These are phyloP conservation scores for Saguinus midas DNA, from an alignment of 2,113 vertebrate genomes.

Conservation along the genomic window DNA sequence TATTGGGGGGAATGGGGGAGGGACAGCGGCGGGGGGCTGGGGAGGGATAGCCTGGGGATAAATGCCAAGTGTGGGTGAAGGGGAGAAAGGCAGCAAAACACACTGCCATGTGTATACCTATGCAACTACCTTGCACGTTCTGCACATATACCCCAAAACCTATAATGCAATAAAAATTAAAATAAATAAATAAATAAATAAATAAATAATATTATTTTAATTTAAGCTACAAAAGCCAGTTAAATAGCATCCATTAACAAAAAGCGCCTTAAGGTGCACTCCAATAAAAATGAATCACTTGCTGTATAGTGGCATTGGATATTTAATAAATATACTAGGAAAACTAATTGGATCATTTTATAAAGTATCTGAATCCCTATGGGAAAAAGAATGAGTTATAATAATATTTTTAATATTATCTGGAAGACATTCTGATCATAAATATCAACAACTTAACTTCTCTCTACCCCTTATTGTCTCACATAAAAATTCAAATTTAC, in stretches of 20 bases:
- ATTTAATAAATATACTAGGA: background rate
- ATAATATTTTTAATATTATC: background rate
- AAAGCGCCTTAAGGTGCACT: background rate
- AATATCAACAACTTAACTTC: slow-evolving; percentile 40
- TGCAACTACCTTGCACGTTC: too few relatives aligned
- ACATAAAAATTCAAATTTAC: background rate
- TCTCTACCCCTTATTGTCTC: background rate
- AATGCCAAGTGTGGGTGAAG: too few relatives aligned
- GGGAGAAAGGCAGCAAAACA: too few relatives aligned
- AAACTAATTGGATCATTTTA: background rate
- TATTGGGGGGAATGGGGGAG: too few relatives aligned
- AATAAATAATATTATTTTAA: background rate
- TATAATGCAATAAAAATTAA: too few relatives aligned
- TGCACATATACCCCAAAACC: too few relatives aligned
- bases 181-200: too few relatives aligned
- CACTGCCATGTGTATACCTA: too few relatives aligned
- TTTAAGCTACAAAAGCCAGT: background rate
- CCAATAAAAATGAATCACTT: background rate
- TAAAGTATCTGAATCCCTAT: background rate
- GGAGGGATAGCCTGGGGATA: too few relatives aligned
- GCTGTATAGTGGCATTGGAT: background rate
- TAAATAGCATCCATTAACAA: background rate
- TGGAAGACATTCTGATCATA: slow-evolving; percentile 11
- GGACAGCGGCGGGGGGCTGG: too few relatives aligned
- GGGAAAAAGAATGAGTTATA: background rate